Evolutionary conservation across 1,140 invertebrate species (phyloP).

Genomic region (Anoplolepis gracilipes): DNA sequence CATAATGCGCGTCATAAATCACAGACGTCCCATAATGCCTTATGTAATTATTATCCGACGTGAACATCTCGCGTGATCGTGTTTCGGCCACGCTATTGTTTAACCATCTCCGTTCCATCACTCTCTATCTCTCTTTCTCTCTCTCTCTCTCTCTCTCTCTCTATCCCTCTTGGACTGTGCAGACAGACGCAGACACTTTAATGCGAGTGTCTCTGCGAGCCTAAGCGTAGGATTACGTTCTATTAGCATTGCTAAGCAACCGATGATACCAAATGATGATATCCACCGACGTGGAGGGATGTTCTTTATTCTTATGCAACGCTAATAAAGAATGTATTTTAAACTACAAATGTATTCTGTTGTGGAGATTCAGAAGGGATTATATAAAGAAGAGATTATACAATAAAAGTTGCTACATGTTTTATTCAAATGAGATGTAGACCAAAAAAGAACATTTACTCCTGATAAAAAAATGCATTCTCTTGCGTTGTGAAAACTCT

Average conservation of each 20-base stretch:
- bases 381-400: no score
- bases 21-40: slow-evolving; percentile 41
- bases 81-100: slow-evolving; percentile 42
- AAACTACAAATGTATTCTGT: neutral
- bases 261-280: slow-evolving; percentile 8
- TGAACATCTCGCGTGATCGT: slow-evolving; percentile 29
- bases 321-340: neutral
- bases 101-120: neutral
- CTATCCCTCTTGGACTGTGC: neutral
- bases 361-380: neutral
- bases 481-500: neutral
- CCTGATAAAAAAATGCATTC: neutral
- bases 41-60: slow-evolving; percentile 54
- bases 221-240: slow-evolving; percentile 24
- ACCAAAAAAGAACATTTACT: neutral
- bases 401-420: neutral
- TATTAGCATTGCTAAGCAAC: slow-evolving; percentile 49
- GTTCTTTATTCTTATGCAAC: neutral
- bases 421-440: neutral
- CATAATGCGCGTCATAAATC: slow-evolving; percentile 49
- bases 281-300: neutral
- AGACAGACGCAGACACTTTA: slow-evolving; percentile 14
- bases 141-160: no score
- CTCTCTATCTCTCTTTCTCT: neutral
- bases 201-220: slow-evolving; percentile 2